phyloP scores from a whole-genome alignment of 2,797 vertebrate genomes.

The Danio choprae region DNA sequence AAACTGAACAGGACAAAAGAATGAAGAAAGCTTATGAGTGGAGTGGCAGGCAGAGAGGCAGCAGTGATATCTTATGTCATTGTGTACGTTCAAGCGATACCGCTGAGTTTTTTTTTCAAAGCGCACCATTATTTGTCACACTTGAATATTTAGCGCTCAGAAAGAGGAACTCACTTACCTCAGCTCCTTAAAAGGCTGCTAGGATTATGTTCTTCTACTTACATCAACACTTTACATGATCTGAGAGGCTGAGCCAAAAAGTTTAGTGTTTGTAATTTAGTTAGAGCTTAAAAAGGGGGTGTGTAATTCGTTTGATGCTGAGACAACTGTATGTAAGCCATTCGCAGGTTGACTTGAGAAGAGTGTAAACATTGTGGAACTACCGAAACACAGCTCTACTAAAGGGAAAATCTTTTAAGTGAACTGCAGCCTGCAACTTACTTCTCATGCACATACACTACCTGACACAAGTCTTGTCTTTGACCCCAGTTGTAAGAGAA shows the following conservation, averaged over 20 bases:
- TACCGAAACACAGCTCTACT: not conserved
- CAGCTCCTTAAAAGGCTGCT: slow-evolving; percentile 2
- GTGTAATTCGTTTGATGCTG: not conserved
- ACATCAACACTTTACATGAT: slow-evolving; percentile 36
- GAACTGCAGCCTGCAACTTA: no score
- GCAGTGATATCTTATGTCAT: slow-evolving; percentile 53
- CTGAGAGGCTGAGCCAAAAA: not conserved
- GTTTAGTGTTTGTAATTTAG: slow-evolving; percentile 8
- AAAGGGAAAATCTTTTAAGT: no score
- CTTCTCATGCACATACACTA: no score
- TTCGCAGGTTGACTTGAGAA: not conserved
- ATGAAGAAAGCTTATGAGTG: slow-evolving; percentile 16
- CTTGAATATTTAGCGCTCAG: slow-evolving; percentile 27
- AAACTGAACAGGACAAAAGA: slow-evolving; percentile 38
- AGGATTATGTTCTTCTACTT: slow-evolving; percentile 20
- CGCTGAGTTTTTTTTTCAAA: slow-evolving; percentile 36
- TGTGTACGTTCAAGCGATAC: slow-evolving; percentile 39
- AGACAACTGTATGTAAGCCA: not conserved
- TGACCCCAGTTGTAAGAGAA: no score
- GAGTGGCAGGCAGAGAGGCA: slow-evolving; percentile 19
- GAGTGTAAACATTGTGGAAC: not conserved
- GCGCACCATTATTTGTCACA: slow-evolving; percentile 39
- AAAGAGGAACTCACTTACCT: slow-evolving; percentile 29
- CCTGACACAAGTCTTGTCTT: no score
- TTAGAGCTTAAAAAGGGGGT: not conserved